Evolutionary conservation across 2,888 invertebrate species (phyloP), one percentile per base, ranked within the genome.

Genomic region (Rhamnusium bicolor): DNA sequence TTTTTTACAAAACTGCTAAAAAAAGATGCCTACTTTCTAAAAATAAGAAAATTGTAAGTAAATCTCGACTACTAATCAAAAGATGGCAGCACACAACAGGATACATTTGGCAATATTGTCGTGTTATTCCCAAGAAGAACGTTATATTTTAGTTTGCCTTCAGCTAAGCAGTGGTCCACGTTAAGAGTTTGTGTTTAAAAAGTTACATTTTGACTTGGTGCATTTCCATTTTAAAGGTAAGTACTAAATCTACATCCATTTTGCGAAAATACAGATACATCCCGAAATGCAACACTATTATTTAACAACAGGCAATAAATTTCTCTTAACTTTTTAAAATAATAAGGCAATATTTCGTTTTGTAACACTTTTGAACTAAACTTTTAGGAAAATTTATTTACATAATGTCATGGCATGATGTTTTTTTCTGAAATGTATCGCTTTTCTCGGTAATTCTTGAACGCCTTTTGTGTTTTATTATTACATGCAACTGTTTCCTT

Each of bases 351-450:
- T 8, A 46, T 46, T 46, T 46, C 46, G 46, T 46, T 46, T 46
- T 46, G 46, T 46, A n/a, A 46, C 46, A 46, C 46, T 46, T 46
- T 46, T 46, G 46, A 46, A 46, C 46, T 46, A 46, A 46, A 46
- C 8, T 46, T 46, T 46, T 46, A 46, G 10, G 46, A 46, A 6
- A 46, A 8, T 46, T 46, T 46, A 46, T 46, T 46, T 46, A 46
- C n/a, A n/a, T n/a, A n/a, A n/a, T n/a, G n/a, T n/a, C n/a, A n/a
- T n/a, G 10, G 8, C 2, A 10, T 46, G 2, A n/a, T 46, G 46
- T 46, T 46, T 46, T 46, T 5, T 46, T 46, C 46, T 46, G 46
- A 10, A 10, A n/a, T 46, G 46, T 2, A 46, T 46, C 46, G 8
- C 46, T 46, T 46, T 46, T 46, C 46, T 46, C 2, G n/a, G 46